Evolutionary conservation across 2,888 invertebrate genomes (phyloP), one percentile per base, ranked within the genome.

Genomic region (Dinocampus coccinellae): DNA sequence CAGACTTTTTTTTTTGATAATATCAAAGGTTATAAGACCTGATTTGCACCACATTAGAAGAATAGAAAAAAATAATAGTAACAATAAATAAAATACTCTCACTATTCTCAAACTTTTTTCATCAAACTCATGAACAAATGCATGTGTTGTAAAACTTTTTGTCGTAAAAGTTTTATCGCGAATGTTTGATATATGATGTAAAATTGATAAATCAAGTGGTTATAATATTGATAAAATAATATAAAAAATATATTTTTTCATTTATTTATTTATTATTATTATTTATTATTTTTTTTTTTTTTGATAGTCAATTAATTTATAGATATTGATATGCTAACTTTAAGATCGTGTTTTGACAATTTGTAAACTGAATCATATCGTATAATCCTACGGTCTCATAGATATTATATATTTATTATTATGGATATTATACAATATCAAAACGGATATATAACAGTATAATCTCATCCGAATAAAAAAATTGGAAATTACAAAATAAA

Each of bases 321-420:
- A 39, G 3, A 13, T 39, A 47, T 55, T 26, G 13, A 34, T 16
- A n/a, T 52, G 16, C 29, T 10, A 63, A 13, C 20, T 64, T 29
- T 4, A 11, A 64, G 47, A 64, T 47, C 16, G 33, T 52, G 33
- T 47, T 33, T 26, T 47, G 52, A 64, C 52, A 52, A 64, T 52
- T n/a, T 64, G 20, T n/a, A 33, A 7, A 24, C 61, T 3, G 63
- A n/a, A 7, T 62, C 6, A 10, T 62, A 13, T 29, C 52, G 16
- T 9, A 42, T 64, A 52, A 26, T 24, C 29, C 33, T 20, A 57
- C 34, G 9, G 16, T 52, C 16, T 29, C 16, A 64, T 64, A 52
- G 33, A 33, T 64, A 33, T n/a, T n/a, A n/a, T n/a, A 10, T 64
- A 64, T 64, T 64, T 64, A 64, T 64, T 47, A 20, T 52, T 26